Conservation (phyloP, 2,888 invertebrate genomes). For the Cephonodes hylas region DNA sequence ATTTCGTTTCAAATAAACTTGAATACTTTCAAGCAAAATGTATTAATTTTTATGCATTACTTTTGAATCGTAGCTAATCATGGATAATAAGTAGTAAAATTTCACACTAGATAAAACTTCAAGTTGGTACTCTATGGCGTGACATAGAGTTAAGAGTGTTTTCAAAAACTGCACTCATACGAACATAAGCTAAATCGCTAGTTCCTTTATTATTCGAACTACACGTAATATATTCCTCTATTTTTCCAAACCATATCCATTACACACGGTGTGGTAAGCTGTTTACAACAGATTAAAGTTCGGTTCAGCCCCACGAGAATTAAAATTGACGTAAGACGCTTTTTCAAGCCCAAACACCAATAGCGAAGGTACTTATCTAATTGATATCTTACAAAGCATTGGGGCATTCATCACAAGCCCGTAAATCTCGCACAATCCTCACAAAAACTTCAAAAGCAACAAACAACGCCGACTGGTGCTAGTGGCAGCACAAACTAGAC, state of each 20-base stretch:
- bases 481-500: neutral
- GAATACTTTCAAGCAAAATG: too few relatives aligned
- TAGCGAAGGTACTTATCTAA: constrained; percentile 7
- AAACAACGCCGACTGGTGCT: constrained; percentile 1
- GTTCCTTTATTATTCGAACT: too few relatives aligned
- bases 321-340: neutral
- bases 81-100: too few relatives aligned
- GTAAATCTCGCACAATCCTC: neutral
- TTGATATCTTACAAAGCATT: neutral
- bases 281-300: neutral
- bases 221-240: too few relatives aligned
- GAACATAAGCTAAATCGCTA: too few relatives aligned
- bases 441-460: constrained; percentile 5
- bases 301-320: neutral
- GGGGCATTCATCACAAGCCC: neutral
- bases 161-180: too few relatives aligned
- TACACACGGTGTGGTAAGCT: neutral
- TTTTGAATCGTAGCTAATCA: too few relatives aligned
- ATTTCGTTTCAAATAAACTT: too few relatives aligned
- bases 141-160: too few relatives aligned
- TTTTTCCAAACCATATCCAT: neutral
- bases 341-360: neutral
- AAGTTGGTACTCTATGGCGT: too few relatives aligned
- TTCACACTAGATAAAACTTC: too few relatives aligned
- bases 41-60: too few relatives aligned